Conservation (phyloP, 2,888 invertebrate genomes). For the Folsomia manolachei region DNA sequence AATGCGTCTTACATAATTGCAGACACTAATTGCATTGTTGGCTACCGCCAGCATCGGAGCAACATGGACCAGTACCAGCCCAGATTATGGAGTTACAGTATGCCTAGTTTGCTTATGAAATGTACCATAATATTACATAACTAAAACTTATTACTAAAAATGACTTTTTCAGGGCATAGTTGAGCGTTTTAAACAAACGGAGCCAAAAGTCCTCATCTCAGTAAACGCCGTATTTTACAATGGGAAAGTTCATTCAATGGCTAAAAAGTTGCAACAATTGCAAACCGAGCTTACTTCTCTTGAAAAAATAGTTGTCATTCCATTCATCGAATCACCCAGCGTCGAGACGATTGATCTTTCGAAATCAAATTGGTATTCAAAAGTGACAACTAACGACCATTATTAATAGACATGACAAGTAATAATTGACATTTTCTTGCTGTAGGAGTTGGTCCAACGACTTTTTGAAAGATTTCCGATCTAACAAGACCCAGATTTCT, state of each 20-base stretch:
- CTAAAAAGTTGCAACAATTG: slow-evolving; percentile 57
- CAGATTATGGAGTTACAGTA: slow-evolving; percentile 58
- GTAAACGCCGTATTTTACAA: slow-evolving; percentile 60
- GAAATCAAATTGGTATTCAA: slow-evolving; percentile 27
- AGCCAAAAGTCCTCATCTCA: slow-evolving; percentile 59
- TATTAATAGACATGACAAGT: no score
- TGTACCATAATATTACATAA: background rate
- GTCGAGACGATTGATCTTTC: slow-evolving; percentile 20
- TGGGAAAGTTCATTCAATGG: slow-evolving; percentile 57
- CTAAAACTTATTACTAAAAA: no score
- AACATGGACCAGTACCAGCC: slow-evolving; percentile 59
- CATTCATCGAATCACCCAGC: slow-evolving; percentile 32
- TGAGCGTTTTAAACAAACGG: slow-evolving; percentile 57
- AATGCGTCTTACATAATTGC: slow-evolving; percentile 30
- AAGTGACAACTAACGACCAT: no score
- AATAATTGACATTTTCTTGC: no score
- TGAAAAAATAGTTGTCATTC: slow-evolving; percentile 43
- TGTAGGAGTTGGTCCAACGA: slow-evolving; percentile 41
- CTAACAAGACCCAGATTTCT: slow-evolving; percentile 27
- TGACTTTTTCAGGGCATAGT: slow-evolving; percentile 42
- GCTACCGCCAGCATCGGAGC: slow-evolving; percentile 59
- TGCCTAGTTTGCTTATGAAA: background rate
- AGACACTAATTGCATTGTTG: slow-evolving; percentile 58
- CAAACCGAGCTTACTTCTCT: slow-evolving; percentile 38
- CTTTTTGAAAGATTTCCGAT: slow-evolving; percentile 34